Evolutionary conservation across 2,113 vertebrate species (phyloP).

Genomic region (Aspiorhynchus laticeps): DNA sequence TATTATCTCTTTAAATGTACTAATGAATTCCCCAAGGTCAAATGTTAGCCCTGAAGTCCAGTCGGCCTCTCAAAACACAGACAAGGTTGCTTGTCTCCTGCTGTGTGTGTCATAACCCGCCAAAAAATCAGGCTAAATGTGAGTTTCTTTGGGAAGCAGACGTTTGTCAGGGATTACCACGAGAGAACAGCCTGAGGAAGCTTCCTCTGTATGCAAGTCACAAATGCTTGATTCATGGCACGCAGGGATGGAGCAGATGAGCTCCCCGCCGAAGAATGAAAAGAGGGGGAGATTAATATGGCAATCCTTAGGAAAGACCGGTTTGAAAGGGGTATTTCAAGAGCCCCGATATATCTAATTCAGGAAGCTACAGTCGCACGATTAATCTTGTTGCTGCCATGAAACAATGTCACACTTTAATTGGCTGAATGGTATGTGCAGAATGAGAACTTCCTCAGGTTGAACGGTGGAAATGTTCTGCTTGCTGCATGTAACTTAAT

Average conservation of each 20-base stretch:
- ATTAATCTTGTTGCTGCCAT: conserved; percentile 65
- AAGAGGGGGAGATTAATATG: conserved; percentile 66
- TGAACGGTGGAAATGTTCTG: conserved; percentile 42
- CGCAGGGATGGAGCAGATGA: conserved; percentile 36
- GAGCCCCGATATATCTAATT: conserved; percentile 69
- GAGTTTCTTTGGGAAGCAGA: conserved; percentile 31
- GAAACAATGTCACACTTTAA: conserved; percentile 60
- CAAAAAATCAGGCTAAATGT: conserved; percentile 45
- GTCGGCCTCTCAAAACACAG: background rate
- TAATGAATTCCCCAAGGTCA: conserved; percentile 13
- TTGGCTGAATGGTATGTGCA: conserved; percentile 53
- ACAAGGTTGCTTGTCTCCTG: background rate
- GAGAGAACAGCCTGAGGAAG: conserved; percentile 37
- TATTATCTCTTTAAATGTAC: conserved; percentile 16
- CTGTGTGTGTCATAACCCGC: conserved; percentile 9
- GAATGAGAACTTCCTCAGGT: conserved; percentile 57
- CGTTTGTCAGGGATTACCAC: conserved; percentile 56
- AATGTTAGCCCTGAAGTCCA: conserved; percentile 11
- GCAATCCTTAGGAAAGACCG: conserved; percentile 61
- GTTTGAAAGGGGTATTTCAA: conserved; percentile 69
- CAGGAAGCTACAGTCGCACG: conserved; percentile 62
- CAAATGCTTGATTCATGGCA: conserved; percentile 55
- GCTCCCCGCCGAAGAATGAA: conserved; percentile 33
- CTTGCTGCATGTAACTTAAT: conserved; percentile 31
- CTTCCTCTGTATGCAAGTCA: conserved; percentile 55